phyloP scores from a whole-genome alignment of 2,113 vertebrate genomes.

The Semnornis frantzii region DNA sequence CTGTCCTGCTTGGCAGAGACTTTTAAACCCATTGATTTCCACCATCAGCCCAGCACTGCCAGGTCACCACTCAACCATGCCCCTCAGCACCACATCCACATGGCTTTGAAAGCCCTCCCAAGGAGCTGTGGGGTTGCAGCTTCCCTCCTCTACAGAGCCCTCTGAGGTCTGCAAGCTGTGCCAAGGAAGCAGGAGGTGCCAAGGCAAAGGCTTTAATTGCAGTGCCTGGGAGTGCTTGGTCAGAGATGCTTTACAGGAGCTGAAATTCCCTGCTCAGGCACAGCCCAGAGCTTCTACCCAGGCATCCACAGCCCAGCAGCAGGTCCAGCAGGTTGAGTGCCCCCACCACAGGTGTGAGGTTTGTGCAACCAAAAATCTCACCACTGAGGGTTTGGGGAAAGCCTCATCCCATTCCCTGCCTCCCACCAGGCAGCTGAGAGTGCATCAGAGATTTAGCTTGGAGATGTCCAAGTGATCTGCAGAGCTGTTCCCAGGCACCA shows the following conservation, averaged over 20 bases:
- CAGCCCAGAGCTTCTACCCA: neutral
- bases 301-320: neutral
- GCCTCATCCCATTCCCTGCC: neutral
- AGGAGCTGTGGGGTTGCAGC: neutral
- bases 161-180: neutral
- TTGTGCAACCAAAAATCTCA: neutral
- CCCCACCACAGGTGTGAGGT: neutral
- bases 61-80: too few species aligned
- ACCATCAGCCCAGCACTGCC: too few species aligned
- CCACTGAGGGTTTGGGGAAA: neutral
- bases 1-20: too few species aligned
- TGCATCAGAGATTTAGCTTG: neutral
- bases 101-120: neutral
- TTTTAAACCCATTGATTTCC: too few species aligned
- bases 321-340: neutral
- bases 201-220: neutral
- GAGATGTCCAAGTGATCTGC: too few species aligned
- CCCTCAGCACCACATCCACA: too few species aligned
- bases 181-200: neutral
- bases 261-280: neutral
- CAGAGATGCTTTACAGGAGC: rapidly evolving
- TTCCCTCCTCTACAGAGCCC: constrained; percentile 43
- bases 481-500: neutral
- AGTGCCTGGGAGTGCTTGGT: rapidly evolving
- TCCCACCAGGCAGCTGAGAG: rapidly evolving